These are phyloP conservation scores for Drosophila kohkoa DNA, from an alignment of 1,140 invertebrate species.

Conservation along the genomic window DNA sequence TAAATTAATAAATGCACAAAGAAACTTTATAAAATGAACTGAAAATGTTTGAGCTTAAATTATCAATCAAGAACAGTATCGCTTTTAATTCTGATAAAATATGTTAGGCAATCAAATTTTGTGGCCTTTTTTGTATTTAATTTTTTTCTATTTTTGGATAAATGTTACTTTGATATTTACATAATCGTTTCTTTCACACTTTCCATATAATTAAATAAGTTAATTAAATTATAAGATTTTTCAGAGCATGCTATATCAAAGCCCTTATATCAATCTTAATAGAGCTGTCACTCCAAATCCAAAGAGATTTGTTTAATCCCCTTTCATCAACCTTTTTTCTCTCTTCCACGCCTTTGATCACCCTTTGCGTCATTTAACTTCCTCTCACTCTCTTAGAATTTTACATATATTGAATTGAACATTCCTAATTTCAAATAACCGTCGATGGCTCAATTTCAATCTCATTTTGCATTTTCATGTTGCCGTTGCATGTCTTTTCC, in stretches of 20 bases:
- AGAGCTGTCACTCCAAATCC: background rate
- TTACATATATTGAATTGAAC: slow-evolving; percentile 11
- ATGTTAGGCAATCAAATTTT: too few relatives aligned
- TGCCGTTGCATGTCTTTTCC: slow-evolving; percentile 61
- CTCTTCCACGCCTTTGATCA: background rate
- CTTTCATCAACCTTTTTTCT: background rate
- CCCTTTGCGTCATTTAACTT: background rate
- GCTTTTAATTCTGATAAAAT: too few relatives aligned
- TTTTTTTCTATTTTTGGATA: background rate
- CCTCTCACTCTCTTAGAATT: background rate
- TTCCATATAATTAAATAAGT: too few relatives aligned
- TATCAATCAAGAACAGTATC: too few relatives aligned
- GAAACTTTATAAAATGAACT: too few relatives aligned
- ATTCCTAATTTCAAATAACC: slow-evolving; percentile 27
- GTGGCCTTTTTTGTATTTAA: too few relatives aligned
- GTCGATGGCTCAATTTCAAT: slow-evolving; percentile 47
- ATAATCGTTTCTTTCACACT: too few relatives aligned
- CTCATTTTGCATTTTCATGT: slow-evolving; percentile 67
- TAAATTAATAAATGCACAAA: too few relatives aligned
- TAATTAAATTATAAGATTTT: too few relatives aligned
- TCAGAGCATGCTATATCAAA: too few relatives aligned
- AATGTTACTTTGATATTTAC: too few relatives aligned
- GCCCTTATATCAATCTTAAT: background rate
- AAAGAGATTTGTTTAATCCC: background rate
- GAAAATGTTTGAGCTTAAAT: too few relatives aligned